A percentile compares a stretch with the other conserved stretches of the same genome.
Evolutionary conservation across 2,113 vertebrate species (phyloP).

Genomic region (Anguilla rostrata): DNA sequence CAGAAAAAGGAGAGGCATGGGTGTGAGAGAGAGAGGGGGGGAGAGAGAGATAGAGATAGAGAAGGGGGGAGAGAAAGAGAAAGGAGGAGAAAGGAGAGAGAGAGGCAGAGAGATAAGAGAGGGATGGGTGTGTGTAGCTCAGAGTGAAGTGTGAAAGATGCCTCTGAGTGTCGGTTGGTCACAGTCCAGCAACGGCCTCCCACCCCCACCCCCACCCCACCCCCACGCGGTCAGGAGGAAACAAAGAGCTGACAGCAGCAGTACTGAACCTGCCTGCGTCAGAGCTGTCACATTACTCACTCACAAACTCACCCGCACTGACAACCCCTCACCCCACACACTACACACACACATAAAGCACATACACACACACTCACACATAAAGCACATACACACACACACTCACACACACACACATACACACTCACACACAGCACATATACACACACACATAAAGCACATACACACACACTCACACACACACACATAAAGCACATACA

Average conservation of each 20-base stretch:
- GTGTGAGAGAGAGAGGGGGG: too few species aligned
- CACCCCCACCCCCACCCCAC: background rate
- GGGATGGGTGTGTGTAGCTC: too few species aligned
- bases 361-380: background rate
- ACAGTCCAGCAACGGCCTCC: background rate
- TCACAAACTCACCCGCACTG: background rate
- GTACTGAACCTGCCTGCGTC: background rate
- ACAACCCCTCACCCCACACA: background rate
- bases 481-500: background rate
- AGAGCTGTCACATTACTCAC: background rate
- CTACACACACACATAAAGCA: background rate
- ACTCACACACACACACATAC: background rate
- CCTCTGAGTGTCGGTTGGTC: background rate
- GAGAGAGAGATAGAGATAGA: background rate
- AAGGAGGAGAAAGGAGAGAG: too few species aligned
- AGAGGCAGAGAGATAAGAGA: background rate
- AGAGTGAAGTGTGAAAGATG: background rate
- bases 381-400: constrained; percentile 18
- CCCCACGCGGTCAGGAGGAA: background rate
- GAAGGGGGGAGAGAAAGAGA: too few species aligned
- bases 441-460: background rate
- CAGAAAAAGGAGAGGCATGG: too few species aligned
- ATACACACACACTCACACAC: background rate
- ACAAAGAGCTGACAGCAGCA: constrained; percentile 20
- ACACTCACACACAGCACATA: background rate